These are phyloP conservation scores for Myotis pilosus DNA, from an alignment of 2,797 vertebrate species.

Conservation along the genomic window DNA sequence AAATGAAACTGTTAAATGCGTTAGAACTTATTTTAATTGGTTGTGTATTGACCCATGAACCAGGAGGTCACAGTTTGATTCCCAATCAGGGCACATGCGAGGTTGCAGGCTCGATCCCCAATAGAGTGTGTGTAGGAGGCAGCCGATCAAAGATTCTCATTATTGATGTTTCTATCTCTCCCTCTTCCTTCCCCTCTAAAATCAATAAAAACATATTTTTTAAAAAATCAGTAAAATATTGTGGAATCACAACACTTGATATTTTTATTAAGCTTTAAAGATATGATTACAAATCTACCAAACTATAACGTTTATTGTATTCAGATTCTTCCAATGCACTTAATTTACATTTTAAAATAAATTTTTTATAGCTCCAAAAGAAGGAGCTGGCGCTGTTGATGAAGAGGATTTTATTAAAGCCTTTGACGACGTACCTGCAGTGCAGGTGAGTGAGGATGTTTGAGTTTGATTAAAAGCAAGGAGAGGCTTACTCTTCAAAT, in stretches of 20 bases:
- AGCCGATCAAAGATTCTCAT: not conserved
- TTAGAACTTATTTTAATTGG: not conserved
- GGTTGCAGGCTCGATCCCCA: not conserved
- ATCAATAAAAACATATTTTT: not conserved
- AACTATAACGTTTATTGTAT: constrained; percentile 9
- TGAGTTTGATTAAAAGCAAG: not conserved
- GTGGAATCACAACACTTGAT: not conserved
- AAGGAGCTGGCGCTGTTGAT: constrained; percentile 95
- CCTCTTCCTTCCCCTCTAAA: not conserved
- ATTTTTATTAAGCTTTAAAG: not conserved
- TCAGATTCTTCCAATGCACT: constrained; percentile 21
- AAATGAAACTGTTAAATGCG: not conserved
- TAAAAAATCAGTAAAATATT: too few relatives aligned
- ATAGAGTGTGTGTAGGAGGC: too few relatives aligned
- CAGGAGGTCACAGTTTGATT: not conserved
- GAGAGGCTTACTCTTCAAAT: not conserved
- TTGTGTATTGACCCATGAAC: not conserved
- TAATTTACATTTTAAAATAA: constrained; percentile 49
- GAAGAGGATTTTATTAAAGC: constrained; percentile 98
- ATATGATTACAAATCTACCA: constrained; percentile 47
- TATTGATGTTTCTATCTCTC: not conserved
- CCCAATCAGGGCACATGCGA: too few relatives aligned
- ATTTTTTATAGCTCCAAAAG: constrained; percentile 86
- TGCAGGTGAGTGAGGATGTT: constrained; percentile 86
- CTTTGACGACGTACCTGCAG: constrained; percentile 94